Percentiles rank a stretch among this genome's conserved stretches.
Conservation (phyloP, 2,797 vertebrate genomes). For the Buceros bicornis region DNA sequence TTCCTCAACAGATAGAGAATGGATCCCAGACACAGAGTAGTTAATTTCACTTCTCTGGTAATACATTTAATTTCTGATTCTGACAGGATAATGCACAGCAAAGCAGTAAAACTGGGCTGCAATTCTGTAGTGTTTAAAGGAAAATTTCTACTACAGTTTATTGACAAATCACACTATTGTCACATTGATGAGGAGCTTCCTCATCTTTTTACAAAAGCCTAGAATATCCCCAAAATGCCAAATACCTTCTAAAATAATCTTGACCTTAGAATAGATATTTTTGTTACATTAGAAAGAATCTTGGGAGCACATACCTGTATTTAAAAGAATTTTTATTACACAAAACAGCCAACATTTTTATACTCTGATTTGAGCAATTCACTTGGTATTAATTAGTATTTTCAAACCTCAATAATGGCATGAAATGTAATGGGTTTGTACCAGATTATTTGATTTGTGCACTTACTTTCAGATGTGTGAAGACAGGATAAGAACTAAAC, state of each 20-base stretch:
- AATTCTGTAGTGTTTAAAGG: not conserved
- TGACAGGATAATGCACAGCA: not conserved
- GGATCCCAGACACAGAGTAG: not conserved
- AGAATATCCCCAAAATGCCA: not conserved
- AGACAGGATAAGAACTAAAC: constrained; percentile 37
- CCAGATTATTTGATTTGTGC: not conserved
- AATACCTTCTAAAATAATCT: constrained; percentile 1
- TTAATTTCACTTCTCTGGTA: not conserved
- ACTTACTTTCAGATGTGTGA: constrained; percentile 13
- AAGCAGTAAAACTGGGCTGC: not conserved
- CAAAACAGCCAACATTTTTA: not conserved
- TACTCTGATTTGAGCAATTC: not conserved
- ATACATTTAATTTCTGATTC: not conserved
- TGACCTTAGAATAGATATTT: not conserved
- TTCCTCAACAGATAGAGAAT: not conserved
- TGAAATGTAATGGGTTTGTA: not conserved
- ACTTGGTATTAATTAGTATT: not conserved
- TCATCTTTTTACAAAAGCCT: not conserved
- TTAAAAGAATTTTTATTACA: constrained; percentile 4
- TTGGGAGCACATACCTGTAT: not conserved
- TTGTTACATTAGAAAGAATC: not conserved
- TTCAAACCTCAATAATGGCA: not conserved
- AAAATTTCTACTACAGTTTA: not conserved
- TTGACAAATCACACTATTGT: not conserved
- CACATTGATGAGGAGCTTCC: not conserved